These are phyloP conservation scores for Drosophila prosaltans DNA, from an alignment of 1,140 invertebrate genomes.

Conservation along the genomic window DNA sequence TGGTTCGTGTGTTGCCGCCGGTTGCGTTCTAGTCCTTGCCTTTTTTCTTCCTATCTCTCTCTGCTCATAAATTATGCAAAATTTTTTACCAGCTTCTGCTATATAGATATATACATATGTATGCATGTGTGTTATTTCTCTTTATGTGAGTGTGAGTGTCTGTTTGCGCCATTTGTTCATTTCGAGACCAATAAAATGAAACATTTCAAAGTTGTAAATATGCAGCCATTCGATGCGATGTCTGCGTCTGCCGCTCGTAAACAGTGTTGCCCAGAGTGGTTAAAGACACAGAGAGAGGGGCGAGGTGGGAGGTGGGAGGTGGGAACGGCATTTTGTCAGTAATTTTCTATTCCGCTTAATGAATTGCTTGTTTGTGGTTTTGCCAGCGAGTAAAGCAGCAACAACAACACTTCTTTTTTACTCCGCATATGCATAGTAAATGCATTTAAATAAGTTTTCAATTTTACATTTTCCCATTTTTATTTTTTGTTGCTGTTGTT, in stretches of 20 bases:
- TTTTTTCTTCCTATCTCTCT: slow-evolving; percentile 28
- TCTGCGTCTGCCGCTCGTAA: slow-evolving; percentile 63
- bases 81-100: slow-evolving; percentile 59
- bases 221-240: slow-evolving; percentile 67
- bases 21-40: slow-evolving; percentile 51
- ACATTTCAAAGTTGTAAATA: slow-evolving; percentile 80
- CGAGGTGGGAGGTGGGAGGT: slow-evolving; percentile 42
- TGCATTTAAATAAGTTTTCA: slow-evolving; percentile 67
- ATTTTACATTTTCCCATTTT: slow-evolving; percentile 16
- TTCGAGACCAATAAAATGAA: slow-evolving; percentile 82
- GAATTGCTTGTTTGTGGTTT: slow-evolving; percentile 73
- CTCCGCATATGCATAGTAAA: slow-evolving; percentile 70
- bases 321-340: slow-evolving; percentile 58
- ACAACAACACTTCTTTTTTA: neutral
- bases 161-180: slow-evolving; percentile 78
- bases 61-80: slow-evolving; percentile 81
- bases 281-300: slow-evolving; percentile 44
- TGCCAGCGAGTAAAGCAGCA: neutral
- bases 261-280: slow-evolving; percentile 19
- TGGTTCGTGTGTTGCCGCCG: slow-evolving; percentile 42
- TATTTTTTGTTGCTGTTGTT: too few relatives aligned
- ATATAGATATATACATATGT: slow-evolving; percentile 13
- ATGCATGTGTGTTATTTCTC: slow-evolving; percentile 28
- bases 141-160: slow-evolving; percentile 30
- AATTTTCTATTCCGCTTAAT: slow-evolving; percentile 77